A percentile compares a stretch with the other conserved stretches of the same genome.
These are phyloP conservation scores for Ceratosolen fusciceps DNA, from an alignment of 1,140 invertebrate genomes.

Conservation along the genomic window DNA sequence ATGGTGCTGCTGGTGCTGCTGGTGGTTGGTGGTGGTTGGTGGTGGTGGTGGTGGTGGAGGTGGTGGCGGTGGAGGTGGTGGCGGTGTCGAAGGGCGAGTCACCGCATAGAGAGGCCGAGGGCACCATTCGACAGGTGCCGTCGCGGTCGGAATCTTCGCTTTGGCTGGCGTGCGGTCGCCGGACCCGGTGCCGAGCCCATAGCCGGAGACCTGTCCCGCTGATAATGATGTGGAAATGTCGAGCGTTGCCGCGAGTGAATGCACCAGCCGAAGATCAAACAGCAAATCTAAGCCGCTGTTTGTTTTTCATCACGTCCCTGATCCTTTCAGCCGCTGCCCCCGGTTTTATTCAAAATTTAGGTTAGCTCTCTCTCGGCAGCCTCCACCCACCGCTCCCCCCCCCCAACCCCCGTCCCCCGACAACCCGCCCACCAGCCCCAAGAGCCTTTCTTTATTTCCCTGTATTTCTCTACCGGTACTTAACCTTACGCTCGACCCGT, in stretches of 20 bases:
- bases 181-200: conserved; percentile 4
- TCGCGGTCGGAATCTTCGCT: too few species aligned
- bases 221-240: conserved; percentile 45
- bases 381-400: not conserved
- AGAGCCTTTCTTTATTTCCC: too few species aligned
- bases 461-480: conserved; percentile 13
- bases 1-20: not conserved
- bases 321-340: conserved; percentile 69
- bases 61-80: too few species aligned
- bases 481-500: too few species aligned
- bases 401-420: not conserved
- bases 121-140: too few species aligned
- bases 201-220: not conserved
- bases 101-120: too few species aligned
- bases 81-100: too few species aligned
- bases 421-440: not conserved
- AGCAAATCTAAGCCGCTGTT: conserved; percentile 72
- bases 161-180: not conserved
- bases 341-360: conserved; percentile 71
- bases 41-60: too few species aligned
- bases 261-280: conserved; percentile 71
- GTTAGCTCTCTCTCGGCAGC: conserved; percentile 60
- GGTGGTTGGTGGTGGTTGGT: not conserved
- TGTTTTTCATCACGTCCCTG: conserved; percentile 72
- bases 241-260: conserved; percentile 65